phyloP scores from a whole-genome alignment of 2,113 vertebrate species.

The Charadrius vociferus region DNA sequence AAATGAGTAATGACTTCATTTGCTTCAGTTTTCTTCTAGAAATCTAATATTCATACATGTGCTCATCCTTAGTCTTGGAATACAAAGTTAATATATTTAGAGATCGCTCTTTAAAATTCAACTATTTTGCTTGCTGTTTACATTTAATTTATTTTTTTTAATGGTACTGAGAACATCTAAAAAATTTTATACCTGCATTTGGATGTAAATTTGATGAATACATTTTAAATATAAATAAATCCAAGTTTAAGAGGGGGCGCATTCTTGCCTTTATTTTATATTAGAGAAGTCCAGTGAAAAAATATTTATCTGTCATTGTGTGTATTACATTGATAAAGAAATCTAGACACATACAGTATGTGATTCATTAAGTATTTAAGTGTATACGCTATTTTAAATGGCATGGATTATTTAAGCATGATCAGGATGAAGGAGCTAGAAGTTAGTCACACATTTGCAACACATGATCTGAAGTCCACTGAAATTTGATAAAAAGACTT shows the following conservation, averaged over 20 bases:
- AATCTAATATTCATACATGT: not conserved
- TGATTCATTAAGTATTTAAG: not conserved
- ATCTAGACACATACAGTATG: not conserved
- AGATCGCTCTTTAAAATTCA: not conserved
- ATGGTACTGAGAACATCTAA: not conserved
- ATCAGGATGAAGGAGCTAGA: not conserved
- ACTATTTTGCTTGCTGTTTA: not conserved
- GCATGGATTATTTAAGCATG: not conserved
- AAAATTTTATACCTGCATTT: not conserved
- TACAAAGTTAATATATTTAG: not conserved
- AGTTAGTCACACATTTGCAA: not conserved
- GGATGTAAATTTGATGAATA: not conserved
- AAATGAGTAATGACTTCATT: not conserved
- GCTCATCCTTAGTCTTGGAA: not conserved
- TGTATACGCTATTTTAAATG: not conserved
- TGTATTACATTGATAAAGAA: not conserved
- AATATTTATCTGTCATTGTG: not conserved
- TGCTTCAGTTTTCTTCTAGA: not conserved
- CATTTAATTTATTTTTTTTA: not conserved
- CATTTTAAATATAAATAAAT: not conserved
- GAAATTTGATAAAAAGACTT: not conserved
- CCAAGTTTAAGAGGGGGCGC: not conserved
- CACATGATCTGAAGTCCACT: not conserved
- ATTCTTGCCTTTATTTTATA: not conserved
- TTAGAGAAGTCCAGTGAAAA: not conserved